Base-by-base conservation (phyloP, 2,888 invertebrate genomes). In the Drosophila rubida region DNA sequence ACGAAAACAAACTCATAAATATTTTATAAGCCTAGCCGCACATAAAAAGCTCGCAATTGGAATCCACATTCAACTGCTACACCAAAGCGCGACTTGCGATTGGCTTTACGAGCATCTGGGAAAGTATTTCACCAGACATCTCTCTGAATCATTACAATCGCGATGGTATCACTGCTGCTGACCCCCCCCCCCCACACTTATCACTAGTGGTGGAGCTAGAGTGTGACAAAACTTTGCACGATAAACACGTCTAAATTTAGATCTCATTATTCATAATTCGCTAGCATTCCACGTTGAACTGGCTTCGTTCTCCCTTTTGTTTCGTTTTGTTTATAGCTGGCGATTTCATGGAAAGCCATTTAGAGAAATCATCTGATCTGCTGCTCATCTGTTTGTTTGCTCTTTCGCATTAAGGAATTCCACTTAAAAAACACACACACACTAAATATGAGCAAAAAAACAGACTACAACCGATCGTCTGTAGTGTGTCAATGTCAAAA, bases 401-500 rank as follows among this genome's bases (percentile, higher is more conserved):
- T 19, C 60, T 22, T 11, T 62, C 27, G 27, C 50, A 63, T 27
- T 60, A n/a, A 8, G 8, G 13, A 46, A 46, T 46, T 25, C 3
- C 11, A 49, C 16, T 22, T n/a, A n/a, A 32, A 35, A 25, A 27
- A 23, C 9, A 27, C 23, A 5, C 32, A 35, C 16, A n/a, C 32
- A 1, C 1, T 59, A 49, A 41, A 39, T 16, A n/a, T 16, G 8
- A 19, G 8, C 16, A 55, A 61, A 61, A 39, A 60, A n/a, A 4
- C 11, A n/a, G n/a, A n/a, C n/a, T n/a, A n/a, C n/a, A n/a, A n/a
- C n/a, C n/a, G n/a, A n/a, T 9, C 4, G 48, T 37, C 53, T 67
- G 54, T 66, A 32, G 39, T 60, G 64, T 66, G 66, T 78, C 78
- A 76, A 78, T 61, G 73, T 74, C 65, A 74, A 19, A 68, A 35